Conservation (phyloP, 2,797 vertebrate species). For the Amphiprion clarkii region DNA sequence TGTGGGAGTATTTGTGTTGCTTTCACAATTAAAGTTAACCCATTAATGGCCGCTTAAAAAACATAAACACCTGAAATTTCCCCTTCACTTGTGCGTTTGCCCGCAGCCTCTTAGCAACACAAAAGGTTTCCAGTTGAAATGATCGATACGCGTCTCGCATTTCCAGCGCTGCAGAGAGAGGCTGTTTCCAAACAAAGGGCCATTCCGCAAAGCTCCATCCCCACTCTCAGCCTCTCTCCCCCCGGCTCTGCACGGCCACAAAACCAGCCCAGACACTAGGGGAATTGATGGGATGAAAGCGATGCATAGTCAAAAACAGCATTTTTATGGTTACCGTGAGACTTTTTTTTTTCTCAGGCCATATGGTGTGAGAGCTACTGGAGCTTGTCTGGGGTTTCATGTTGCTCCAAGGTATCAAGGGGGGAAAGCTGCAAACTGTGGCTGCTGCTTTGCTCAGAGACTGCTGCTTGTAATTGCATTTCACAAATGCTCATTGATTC, state of each 20-base stretch:
- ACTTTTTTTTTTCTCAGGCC: slow-evolving; percentile 57
- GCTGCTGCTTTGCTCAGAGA: slow-evolving; percentile 46
- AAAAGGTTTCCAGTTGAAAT: slow-evolving; percentile 82
- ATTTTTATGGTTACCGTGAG: slow-evolving; percentile 58
- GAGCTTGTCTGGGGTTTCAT: slow-evolving; percentile 79
- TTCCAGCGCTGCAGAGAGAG: slow-evolving; percentile 80
- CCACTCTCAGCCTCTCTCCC: slow-evolving; percentile 51
- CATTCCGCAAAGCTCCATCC: slow-evolving; percentile 73
- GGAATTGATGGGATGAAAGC: slow-evolving; percentile 58
- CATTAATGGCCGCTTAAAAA: background rate
- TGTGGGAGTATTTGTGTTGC: slow-evolving; percentile 29
- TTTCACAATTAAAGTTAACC: slow-evolving; percentile 35
- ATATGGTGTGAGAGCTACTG: slow-evolving; percentile 78
- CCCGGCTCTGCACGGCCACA: slow-evolving; percentile 38
- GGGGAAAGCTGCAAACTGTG: slow-evolving; percentile 55
- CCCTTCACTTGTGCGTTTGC: slow-evolving; percentile 39
- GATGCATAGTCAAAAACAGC: slow-evolving; percentile 21
- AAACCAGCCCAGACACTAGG: slow-evolving; percentile 48
- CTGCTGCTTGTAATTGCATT: slow-evolving; percentile 76
- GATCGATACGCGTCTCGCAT: slow-evolving; percentile 84
- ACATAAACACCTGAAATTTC: slow-evolving; percentile 22
- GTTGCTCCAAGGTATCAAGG: slow-evolving; percentile 72
- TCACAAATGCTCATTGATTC: slow-evolving; percentile 65
- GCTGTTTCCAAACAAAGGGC: slow-evolving; percentile 84
- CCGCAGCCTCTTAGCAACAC: slow-evolving; percentile 66